These are phyloP conservation scores for Onychomys arenicola DNA, from an alignment of 2,797 vertebrate genomes.

Conservation along the genomic window DNA sequence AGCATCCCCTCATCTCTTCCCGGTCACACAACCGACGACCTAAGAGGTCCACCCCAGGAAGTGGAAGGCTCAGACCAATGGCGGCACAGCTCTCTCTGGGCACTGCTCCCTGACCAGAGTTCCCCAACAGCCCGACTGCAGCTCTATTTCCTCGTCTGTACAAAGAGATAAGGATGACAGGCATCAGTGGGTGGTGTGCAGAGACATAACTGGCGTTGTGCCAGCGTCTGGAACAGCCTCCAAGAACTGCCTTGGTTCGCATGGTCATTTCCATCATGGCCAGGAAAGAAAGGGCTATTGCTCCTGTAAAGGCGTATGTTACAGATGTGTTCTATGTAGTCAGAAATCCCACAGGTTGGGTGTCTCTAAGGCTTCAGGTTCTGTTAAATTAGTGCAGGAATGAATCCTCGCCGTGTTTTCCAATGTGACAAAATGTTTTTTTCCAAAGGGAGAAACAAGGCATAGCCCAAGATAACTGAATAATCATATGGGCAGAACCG, in stretches of 20 bases:
- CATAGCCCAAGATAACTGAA: not conserved
- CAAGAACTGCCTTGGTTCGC: not conserved
- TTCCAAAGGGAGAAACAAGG: constrained; percentile 21
- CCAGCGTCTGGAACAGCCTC: not conserved
- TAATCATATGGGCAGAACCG: not conserved
- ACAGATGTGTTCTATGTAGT: not conserved
- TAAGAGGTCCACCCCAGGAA: not conserved
- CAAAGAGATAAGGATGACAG: constrained; percentile 10
- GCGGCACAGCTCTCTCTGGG: not conserved
- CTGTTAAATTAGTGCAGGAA: not conserved
- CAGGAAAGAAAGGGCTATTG: not conserved
- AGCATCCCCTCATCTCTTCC: constrained; percentile 35
- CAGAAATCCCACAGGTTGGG: not conserved
- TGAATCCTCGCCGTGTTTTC: not conserved
- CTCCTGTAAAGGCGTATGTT: not conserved
- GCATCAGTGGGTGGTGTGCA: not conserved
- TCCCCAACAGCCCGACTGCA: not conserved
- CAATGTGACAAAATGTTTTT: constrained; percentile 39
- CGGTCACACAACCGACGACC: constrained; percentile 16
- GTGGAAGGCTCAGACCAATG: not conserved
- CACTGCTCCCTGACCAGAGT: not conserved
- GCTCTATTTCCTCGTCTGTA: constrained; percentile 29
- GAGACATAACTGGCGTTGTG: not conserved
- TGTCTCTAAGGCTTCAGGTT: not conserved
- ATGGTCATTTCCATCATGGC: not conserved